Conservation (phyloP, 2,797 vertebrate species). For the Selene dorsalis region DNA sequence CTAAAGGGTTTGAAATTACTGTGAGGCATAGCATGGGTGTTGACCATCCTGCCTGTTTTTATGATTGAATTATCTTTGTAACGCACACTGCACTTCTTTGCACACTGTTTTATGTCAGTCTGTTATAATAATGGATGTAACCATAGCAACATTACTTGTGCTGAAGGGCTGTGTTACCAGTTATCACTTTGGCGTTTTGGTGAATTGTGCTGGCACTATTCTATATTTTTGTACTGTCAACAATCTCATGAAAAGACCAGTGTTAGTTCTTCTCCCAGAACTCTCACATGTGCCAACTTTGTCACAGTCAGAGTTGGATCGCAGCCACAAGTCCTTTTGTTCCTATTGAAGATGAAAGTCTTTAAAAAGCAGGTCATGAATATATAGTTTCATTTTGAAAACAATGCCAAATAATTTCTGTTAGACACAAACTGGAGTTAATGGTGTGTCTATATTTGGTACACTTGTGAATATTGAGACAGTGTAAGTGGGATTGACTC, state of each 20-base stretch:
- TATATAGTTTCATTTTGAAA: background rate
- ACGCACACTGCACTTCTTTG: background rate
- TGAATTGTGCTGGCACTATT: background rate
- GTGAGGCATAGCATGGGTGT: background rate
- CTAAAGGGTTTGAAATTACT: background rate
- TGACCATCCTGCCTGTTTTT: background rate
- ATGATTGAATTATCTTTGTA: background rate
- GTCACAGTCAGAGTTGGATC: no score
- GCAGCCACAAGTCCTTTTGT: background rate
- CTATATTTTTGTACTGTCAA: background rate
- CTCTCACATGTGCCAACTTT: background rate
- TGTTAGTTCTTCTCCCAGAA: background rate
- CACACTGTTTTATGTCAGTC: background rate
- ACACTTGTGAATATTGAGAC: background rate
- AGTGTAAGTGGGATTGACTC: background rate
- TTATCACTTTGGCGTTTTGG: background rate
- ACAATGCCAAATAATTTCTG: background rate
- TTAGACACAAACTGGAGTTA: background rate
- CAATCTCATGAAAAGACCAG: background rate
- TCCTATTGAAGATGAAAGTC: background rate
- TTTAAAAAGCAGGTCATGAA: background rate
- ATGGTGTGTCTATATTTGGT: background rate
- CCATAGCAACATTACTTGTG: constrained; percentile 52
- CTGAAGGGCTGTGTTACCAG: constrained; percentile 23
- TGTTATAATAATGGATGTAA: constrained; percentile 43